Percentiles rank a stretch among this genome's conserved stretches.
Conservation (phyloP, 2,113 vertebrate genomes). For the Pipra filicauda region DNA sequence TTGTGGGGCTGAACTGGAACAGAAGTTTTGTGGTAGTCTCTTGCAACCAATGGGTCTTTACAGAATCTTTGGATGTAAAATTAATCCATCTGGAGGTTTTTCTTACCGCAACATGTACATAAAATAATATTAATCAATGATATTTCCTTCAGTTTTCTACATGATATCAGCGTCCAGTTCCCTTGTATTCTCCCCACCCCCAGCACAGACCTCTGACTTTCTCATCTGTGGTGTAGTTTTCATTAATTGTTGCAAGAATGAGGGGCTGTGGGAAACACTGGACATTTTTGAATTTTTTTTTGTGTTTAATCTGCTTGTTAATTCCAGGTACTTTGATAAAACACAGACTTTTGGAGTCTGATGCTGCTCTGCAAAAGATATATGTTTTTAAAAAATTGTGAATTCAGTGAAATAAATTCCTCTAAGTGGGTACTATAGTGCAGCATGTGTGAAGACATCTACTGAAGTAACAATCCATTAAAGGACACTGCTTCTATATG, state of each 20-base stretch:
- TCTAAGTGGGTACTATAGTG: background rate
- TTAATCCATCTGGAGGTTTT: background rate
- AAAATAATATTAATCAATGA: background rate
- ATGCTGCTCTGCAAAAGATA: background rate
- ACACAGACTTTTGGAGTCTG: background rate
- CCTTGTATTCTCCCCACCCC: background rate
- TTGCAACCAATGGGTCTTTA: background rate
- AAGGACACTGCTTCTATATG: background rate
- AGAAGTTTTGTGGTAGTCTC: background rate
- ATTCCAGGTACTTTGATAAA: background rate
- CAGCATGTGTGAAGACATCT: background rate
- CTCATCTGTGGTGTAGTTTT: background rate
- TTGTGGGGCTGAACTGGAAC: background rate
- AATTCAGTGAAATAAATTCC: background rate
- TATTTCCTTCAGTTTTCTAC: background rate
- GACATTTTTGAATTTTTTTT: background rate
- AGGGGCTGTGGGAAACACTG: background rate
- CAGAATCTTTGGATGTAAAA: background rate
- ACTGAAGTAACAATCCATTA: background rate
- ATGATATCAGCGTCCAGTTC: background rate
- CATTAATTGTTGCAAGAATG: background rate
- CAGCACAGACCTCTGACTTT: background rate
- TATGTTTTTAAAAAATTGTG: background rate
- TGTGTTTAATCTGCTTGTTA: background rate
- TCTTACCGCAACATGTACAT: background rate